Evolutionary conservation across 2,888 invertebrate species (phyloP).

Genomic region (Itoplectis maculator): DNA sequence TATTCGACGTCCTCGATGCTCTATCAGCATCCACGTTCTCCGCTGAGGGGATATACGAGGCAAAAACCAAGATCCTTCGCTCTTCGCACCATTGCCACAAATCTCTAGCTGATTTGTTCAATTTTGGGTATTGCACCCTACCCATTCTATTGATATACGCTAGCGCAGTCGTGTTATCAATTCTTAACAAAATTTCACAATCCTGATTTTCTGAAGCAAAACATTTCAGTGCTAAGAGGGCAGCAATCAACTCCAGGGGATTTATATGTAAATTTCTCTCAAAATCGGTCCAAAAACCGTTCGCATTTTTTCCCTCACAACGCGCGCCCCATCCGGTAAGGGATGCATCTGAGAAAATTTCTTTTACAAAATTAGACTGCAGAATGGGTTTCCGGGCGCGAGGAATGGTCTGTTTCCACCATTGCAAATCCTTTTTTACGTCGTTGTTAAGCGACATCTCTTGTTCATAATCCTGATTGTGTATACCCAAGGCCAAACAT

Average conservation of each 20-base stretch:
- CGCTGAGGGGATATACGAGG: slow-evolving; percentile 57
- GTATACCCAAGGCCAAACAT: slow-evolving; percentile 1
- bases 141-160: slow-evolving; percentile 69
- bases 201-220: slow-evolving; percentile 61
- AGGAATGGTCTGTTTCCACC: slow-evolving; percentile 55
- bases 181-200: slow-evolving; percentile 66
- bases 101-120: slow-evolving; percentile 59
- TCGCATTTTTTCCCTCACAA: slow-evolving; percentile 49
- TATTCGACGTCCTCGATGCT: slow-evolving; percentile 58
- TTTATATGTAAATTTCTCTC: slow-evolving; percentile 64
- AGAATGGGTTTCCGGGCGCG: slow-evolving; percentile 35
- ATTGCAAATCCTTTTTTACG: slow-evolving; percentile 8
- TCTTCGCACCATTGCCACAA: slow-evolving; percentile 65
- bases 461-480: slow-evolving; percentile 31
- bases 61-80: slow-evolving; percentile 59
- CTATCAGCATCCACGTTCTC: slow-evolving; percentile 62
- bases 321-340: slow-evolving; percentile 66
- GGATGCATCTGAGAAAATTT: slow-evolving; percentile 67
- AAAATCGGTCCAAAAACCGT: slow-evolving; percentile 57
- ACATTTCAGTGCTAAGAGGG: slow-evolving; percentile 65
- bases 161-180: slow-evolving; percentile 69
- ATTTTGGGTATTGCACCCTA: slow-evolving; percentile 65
- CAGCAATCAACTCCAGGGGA: slow-evolving; percentile 59
- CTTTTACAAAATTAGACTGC: slow-evolving; percentile 32
- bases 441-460: not conserved